Evolutionary conservation across 2,113 vertebrate species (phyloP).

Genomic region (Nesogale talazaci): DNA sequence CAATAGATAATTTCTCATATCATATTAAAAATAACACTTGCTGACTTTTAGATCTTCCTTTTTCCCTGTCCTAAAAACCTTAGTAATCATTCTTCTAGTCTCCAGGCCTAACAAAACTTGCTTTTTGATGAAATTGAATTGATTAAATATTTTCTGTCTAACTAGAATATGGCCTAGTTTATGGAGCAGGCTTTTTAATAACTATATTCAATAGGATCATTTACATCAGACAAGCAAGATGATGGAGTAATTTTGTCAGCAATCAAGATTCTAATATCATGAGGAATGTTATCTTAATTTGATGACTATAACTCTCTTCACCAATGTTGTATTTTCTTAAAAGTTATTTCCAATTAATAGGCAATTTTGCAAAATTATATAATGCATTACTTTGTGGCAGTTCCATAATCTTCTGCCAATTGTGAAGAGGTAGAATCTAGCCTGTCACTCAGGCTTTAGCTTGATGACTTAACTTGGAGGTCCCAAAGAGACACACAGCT

Average conservation of each 20-base stretch:
- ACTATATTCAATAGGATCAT: background rate
- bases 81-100: background rate
- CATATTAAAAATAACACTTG: background rate
- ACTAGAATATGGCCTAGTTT: background rate
- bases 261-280: background rate
- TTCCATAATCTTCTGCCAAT: too few relatives aligned
- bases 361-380: too few relatives aligned
- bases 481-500: too few relatives aligned
- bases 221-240: background rate
- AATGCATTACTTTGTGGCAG: too few relatives aligned
- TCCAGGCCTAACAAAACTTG: background rate
- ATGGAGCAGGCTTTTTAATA: background rate
- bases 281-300: constrained; percentile 24
- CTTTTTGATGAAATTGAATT: background rate
- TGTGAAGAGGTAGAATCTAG: too few relatives aligned
- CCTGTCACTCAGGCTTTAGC: too few relatives aligned
- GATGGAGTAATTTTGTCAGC: background rate
- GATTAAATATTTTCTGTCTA: background rate
- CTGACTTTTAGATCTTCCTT: background rate
- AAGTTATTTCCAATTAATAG: too few relatives aligned
- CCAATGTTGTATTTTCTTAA: background rate
- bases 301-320: background rate
- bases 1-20: constrained; percentile 6
- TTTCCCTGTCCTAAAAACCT: background rate
- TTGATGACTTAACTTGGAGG: too few relatives aligned